These are phyloP conservation scores for Trachythela sp. DNA, from an alignment of 64 coral and sea anemone genomes.

Conservation along the genomic window DNA sequence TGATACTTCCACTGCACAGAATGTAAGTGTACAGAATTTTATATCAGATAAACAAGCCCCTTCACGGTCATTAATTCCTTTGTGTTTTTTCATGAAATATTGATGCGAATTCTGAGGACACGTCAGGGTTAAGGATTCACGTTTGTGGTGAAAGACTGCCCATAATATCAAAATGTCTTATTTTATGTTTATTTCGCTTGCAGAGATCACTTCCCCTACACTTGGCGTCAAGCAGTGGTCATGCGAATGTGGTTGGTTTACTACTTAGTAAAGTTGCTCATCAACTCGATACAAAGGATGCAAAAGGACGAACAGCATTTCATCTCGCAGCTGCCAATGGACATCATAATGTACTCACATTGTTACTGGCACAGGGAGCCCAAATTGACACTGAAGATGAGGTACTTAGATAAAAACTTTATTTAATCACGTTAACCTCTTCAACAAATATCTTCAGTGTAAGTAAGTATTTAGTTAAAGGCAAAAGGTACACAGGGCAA, in stretches of 20 bases:
- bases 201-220: constrained; percentile 73
- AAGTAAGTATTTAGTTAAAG: no score
- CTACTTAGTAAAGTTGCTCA: constrained; percentile 71
- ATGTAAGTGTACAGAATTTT: constrained; percentile 3
- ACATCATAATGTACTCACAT: constrained; percentile 68
- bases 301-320: constrained; percentile 52
- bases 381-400: constrained; percentile 72
- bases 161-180: no score
- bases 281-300: constrained; percentile 55
- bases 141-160: no score
- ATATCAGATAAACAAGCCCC: neutral
- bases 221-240: constrained; percentile 67
- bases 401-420: no score
- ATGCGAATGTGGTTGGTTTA: constrained; percentile 75
- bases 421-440: no score
- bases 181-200: neutral
- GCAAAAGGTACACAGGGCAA: no score
- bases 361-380: constrained; percentile 81
- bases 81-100: no score
- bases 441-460: no score
- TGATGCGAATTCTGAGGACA: no score
- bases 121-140: no score
- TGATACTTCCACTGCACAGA: constrained; percentile 38
- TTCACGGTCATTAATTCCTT: no score
- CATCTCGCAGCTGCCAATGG: constrained; percentile 80